phyloP scores from a whole-genome alignment of 1,140 invertebrate species.

The Pemphigus obesinymphae region DNA sequence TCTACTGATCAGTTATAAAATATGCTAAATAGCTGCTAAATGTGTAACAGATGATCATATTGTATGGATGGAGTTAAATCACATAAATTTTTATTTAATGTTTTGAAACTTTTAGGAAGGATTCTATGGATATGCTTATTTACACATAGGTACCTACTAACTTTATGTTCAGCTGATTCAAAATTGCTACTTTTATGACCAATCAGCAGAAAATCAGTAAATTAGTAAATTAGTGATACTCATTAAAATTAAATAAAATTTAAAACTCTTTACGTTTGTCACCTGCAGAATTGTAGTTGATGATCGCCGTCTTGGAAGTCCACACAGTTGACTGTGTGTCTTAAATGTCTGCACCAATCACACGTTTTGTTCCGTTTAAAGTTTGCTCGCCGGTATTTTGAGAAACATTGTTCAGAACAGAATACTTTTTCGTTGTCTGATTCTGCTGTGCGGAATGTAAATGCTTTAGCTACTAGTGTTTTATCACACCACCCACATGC shows the following conservation, averaged over 20 bases:
- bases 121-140: too few relatives aligned
- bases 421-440: conserved; percentile 55
- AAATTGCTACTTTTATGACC: too few relatives aligned
- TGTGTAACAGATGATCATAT: too few relatives aligned
- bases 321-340: conserved; percentile 86
- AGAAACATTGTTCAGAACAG: conserved; percentile 85
- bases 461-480: conserved; percentile 51
- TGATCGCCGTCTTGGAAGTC: conserved; percentile 77
- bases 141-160: too few relatives aligned
- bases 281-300: conserved; percentile 70
- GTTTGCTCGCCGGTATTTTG: conserved; percentile 76
- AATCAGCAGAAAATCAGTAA: too few relatives aligned
- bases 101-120: too few relatives aligned
- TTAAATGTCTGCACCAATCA: conserved; percentile 85
- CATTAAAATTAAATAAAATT: background rate
- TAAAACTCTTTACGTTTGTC: conserved; percentile 28
- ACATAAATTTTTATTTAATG: too few relatives aligned
- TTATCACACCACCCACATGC: conserved; percentile 57
- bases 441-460: conserved; percentile 49
- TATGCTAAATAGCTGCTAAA: too few relatives aligned
- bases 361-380: conserved; percentile 89
- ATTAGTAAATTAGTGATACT: too few relatives aligned
- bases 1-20: too few relatives aligned
- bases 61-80: too few relatives aligned
- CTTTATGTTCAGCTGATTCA: too few relatives aligned